Evolutionary conservation across 2,797 vertebrate genomes (phyloP).

Genomic region (Myioborus melanocephalus): DNA sequence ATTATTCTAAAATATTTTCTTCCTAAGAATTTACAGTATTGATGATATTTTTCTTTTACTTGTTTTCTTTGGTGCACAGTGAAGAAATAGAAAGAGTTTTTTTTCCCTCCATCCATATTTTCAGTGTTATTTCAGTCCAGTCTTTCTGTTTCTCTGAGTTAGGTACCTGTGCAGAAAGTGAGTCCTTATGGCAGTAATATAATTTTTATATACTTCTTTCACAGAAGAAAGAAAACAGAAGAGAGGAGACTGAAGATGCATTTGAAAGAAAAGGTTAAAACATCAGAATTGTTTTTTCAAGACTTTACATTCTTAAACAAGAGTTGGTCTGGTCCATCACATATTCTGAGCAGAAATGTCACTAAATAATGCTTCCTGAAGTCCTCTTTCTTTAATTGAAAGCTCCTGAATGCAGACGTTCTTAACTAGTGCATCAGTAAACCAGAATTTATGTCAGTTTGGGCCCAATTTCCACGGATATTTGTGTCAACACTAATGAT

Average conservation of each 20-base stretch:
- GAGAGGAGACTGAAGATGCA: neutral
- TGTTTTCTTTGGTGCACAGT: neutral
- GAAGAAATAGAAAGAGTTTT: neutral
- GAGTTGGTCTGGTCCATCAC: neutral
- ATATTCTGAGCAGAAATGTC: neutral
- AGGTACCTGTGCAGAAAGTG: neutral
- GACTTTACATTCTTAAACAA: neutral
- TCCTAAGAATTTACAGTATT: neutral
- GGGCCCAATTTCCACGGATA: fast-evolving
- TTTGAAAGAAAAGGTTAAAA: neutral
- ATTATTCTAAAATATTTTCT: neutral
- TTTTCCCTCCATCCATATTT: neutral
- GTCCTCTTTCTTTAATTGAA: neutral
- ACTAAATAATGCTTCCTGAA: neutral
- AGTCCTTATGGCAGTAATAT: neutral
- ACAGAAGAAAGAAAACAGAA: neutral
- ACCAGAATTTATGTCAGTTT: neutral
- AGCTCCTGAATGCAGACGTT: neutral
- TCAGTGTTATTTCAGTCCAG: neutral
- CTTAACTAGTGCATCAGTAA: neutral
- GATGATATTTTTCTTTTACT: neutral
- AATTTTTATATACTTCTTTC: neutral
- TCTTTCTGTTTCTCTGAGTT: neutral
- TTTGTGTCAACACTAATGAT: neutral
- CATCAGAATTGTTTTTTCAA: neutral